Evolutionary conservation across 2,797 vertebrate genomes (phyloP), one percentile per base, ranked within the genome.

Genomic region (Danionella dracula): DNA sequence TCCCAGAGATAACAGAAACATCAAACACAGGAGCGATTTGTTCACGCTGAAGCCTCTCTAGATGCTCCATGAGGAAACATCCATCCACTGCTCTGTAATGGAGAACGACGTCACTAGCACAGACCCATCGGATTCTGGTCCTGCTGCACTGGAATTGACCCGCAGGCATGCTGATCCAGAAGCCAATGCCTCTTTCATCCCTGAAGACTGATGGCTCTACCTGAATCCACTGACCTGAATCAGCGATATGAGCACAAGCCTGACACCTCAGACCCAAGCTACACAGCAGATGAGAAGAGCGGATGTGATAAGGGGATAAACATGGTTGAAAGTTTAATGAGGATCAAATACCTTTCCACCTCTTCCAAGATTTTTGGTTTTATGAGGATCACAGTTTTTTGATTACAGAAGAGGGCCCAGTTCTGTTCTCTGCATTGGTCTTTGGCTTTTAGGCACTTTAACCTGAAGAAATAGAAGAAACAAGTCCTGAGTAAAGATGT

Each of bases 91-190:
- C 4, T 27, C 21, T 1, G 11, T 61, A 61, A 10, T 38, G 58
- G 11, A 61, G 58, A 27, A 20, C 38, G 44, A 60, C 13, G 1
- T 48, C 42, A 48, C 17, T 32, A 37, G 12, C 27, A 45, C 41
- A 59, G 11, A 45, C 41, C 56, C 56, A 59, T 20, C 41, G 29
- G 8, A 59, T 34, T 59, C 41, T 59, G 41, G 57, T 60, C 32
- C 9, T 48, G 44, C 12, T 60, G 17, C 42, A 60, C 44, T 60
- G 31, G 4, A 37, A 60, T 9, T 13, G 57, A 37, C 57, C 57
- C 1, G 32, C 31, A 2, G 4, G 31, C n/a, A 32, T 37, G 19
- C 44, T 60, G 57, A 60, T 23, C 19, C 42, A 16, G 44, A 60
- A 60, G 31, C 46, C 11, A 35, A 31, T 35, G 8, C 13, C 19